A percentile compares a stretch with the other conserved stretches of the same genome.
These are phyloP conservation scores for Hypselothyrea guttata DNA, from an alignment of 2,888 invertebrate species.

Conservation along the genomic window DNA sequence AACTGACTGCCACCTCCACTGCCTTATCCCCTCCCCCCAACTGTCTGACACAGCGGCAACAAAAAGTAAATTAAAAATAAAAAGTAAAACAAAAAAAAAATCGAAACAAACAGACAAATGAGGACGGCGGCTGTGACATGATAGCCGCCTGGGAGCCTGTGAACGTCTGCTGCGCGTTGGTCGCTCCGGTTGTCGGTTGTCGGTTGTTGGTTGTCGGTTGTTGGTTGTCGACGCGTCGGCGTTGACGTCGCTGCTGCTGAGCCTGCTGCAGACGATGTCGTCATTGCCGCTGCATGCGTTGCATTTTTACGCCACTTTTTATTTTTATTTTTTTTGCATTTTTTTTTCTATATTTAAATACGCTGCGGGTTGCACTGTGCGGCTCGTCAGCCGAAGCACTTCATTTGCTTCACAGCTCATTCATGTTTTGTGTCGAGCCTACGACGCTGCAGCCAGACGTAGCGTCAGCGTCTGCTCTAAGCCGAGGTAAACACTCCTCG, in stretches of 20 bases:
- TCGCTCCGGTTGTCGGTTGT: constrained; percentile 9
- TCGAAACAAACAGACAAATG: constrained; percentile 68
- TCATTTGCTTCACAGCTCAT: constrained; percentile 80
- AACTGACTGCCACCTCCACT: constrained; percentile 42
- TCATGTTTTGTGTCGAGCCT: constrained; percentile 74
- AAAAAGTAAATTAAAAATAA: constrained; percentile 39
- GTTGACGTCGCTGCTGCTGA: constrained; percentile 22
- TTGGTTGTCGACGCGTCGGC: constrained; percentile 19
- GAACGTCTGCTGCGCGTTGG: constrained; percentile 45
- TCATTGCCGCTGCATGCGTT: constrained; percentile 60
- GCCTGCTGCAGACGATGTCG: constrained; percentile 42
- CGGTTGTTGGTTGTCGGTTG: neutral
- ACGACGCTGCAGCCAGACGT: constrained; percentile 39
- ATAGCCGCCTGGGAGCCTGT: constrained; percentile 57
- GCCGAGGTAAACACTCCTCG: constrained; percentile 73
- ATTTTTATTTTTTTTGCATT: constrained; percentile 19
- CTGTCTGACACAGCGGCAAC: constrained; percentile 21
- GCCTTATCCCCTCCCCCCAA: constrained; percentile 1
- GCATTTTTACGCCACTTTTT: constrained; percentile 59
- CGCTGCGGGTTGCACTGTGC: constrained; percentile 67
- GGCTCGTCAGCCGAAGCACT: constrained; percentile 64
- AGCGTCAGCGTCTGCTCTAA: constrained; percentile 58
- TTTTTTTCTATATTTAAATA: constrained; percentile 70
- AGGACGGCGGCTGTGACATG: constrained; percentile 75
- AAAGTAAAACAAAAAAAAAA: constrained; percentile 28